A percentile compares a stretch with the other conserved stretches of the same genome.
Evolutionary conservation across 2,888 invertebrate genomes (phyloP).

Genomic region (Mesochorus sp.): DNA sequence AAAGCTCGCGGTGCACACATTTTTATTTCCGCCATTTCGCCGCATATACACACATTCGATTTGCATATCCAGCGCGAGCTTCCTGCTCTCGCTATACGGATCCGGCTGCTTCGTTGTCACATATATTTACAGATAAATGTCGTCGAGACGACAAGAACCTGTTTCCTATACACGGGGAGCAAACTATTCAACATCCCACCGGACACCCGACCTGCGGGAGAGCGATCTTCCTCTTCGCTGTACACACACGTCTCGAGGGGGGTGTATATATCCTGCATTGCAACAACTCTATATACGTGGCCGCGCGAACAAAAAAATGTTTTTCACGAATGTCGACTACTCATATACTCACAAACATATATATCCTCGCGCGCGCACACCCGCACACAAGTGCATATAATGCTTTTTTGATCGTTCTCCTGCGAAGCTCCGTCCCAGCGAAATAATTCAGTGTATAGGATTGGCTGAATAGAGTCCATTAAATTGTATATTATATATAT

Average conservation of each 20-base stretch:
- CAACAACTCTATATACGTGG: conserved; percentile 41
- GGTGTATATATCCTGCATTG: conserved; percentile 9
- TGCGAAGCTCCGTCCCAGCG: too few relatives aligned
- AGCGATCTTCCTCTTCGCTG: conserved; percentile 13
- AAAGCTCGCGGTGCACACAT: too few relatives aligned
- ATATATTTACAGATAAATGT: not conserved
- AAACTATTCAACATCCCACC: not conserved
- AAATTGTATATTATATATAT: too few relatives aligned
- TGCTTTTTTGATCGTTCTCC: too few relatives aligned
- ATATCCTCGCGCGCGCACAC: too few relatives aligned
- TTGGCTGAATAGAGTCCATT: too few relatives aligned
- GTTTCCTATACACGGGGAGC: conserved; percentile 1
- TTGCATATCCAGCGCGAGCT: conserved; percentile 48
- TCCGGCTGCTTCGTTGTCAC: not conserved
- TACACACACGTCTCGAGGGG: conserved; percentile 8
- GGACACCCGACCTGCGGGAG: conserved; percentile 17
- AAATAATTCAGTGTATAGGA: too few relatives aligned
- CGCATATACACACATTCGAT: conserved; percentile 51
- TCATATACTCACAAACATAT: not conserved
- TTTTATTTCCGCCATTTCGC: conserved; percentile 50
- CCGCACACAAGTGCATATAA: too few relatives aligned
- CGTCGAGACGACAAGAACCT: conserved; percentile 9
- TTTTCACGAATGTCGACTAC: conserved; percentile 25
- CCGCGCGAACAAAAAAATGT: conserved; percentile 40
- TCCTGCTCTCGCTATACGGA: conserved; percentile 14